phyloP scores from a whole-genome alignment of 2,888 invertebrate genomes.

The Pollenia angustigena region DNA sequence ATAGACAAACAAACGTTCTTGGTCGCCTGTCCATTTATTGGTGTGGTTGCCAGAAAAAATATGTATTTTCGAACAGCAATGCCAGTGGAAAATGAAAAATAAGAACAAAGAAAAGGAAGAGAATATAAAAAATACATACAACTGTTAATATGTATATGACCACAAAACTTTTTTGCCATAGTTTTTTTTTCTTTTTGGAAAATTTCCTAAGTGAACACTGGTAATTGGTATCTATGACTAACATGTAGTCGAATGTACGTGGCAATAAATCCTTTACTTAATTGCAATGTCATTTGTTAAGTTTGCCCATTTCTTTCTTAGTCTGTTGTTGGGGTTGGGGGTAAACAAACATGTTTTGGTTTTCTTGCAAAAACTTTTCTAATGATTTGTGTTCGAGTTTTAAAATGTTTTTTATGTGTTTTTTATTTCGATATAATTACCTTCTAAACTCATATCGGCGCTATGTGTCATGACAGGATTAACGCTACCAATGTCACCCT shows the following conservation, averaged over 20 bases:
- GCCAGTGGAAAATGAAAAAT: conserved; percentile 18
- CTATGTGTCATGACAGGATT: conserved; percentile 83
- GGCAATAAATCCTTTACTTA: conserved; percentile 61
- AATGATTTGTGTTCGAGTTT: conserved; percentile 3
- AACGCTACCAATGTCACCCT: conserved; percentile 77
- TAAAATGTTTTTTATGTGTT: not conserved
- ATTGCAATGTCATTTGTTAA: conserved; percentile 66
- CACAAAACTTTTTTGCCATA: conserved; percentile 33
- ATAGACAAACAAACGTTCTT: conserved; percentile 90
- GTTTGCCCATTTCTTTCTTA: conserved; percentile 25
- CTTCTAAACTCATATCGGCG: conserved; percentile 82
- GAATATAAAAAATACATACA: conserved; percentile 20
- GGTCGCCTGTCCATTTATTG: conserved; percentile 79
- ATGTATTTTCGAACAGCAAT: conserved; percentile 22
- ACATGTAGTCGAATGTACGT: not conserved
- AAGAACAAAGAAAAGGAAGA: conserved; percentile 18
- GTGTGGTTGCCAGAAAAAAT: conserved; percentile 24
- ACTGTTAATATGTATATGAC: conserved; percentile 50
- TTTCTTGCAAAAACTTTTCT: conserved; percentile 25
- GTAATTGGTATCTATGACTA: conserved; percentile 47
- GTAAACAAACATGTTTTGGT: conserved; percentile 34
- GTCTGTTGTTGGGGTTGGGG: conserved; percentile 22
- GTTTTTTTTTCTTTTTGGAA: not conserved
- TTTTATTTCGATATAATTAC: conserved; percentile 75
- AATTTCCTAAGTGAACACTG: conserved; percentile 28